phyloP scores from a whole-genome alignment of 2,888 invertebrate species.

The Amiota mariae region DNA sequence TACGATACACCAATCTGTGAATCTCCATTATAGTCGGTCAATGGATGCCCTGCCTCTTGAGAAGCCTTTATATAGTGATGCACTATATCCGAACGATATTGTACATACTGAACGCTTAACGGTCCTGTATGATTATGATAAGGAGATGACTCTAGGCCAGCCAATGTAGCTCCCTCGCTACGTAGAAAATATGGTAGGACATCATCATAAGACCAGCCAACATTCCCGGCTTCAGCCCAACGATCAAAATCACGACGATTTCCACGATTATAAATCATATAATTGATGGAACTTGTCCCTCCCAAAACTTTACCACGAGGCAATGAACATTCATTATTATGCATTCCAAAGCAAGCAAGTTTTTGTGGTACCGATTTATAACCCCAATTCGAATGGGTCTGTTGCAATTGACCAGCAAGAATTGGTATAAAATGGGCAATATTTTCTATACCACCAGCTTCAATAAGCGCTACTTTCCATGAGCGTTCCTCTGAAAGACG shows the following conservation, averaged over 20 bases:
- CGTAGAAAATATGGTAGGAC: conserved; percentile 78
- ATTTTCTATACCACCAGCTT: conserved; percentile 75
- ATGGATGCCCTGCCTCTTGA: conserved; percentile 79
- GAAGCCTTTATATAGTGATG: conserved; percentile 78
- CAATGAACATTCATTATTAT: conserved; percentile 72
- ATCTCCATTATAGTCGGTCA: conserved; percentile 81
- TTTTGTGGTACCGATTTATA: conserved; percentile 80
- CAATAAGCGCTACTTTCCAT: conserved; percentile 75
- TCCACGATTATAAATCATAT: conserved; percentile 84
- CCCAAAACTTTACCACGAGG: conserved; percentile 78
- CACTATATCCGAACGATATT: conserved; percentile 75
- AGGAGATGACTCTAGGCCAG: conserved; percentile 55
- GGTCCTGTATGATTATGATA: conserved; percentile 79
- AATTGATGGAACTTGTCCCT: conserved; percentile 74
- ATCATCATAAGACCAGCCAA: conserved; percentile 78
- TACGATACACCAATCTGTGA: conserved; percentile 79
- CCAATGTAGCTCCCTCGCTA: conserved; percentile 74
- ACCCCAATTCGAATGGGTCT: conserved; percentile 80
- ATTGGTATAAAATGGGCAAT: conserved; percentile 68
- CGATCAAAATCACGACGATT: conserved; percentile 82
- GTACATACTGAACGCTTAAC: conserved; percentile 78
- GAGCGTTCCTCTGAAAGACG: conserved; percentile 72
- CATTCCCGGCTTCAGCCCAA: conserved; percentile 74
- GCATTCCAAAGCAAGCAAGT: conserved; percentile 76
- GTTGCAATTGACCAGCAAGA: conserved; percentile 66